phyloP scores from a whole-genome alignment of 2,797 vertebrate genomes.

The Anniella stebbinsi region DNA sequence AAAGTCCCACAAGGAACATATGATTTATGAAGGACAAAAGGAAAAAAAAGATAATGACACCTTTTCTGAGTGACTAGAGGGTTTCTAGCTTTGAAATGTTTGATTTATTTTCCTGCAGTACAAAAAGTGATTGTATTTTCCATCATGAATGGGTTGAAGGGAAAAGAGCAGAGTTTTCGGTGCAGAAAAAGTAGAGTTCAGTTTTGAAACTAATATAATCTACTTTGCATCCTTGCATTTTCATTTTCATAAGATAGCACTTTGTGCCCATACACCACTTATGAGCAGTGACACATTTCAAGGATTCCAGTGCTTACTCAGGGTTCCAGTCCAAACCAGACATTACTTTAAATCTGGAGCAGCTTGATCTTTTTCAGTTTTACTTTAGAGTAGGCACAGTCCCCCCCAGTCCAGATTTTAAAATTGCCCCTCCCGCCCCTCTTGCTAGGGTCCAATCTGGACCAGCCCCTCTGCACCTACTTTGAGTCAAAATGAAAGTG shows the following conservation, averaged over 20 bases:
- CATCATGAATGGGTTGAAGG: constrained; percentile 54
- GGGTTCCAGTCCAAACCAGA: too few species aligned
- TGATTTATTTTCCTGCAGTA: constrained; percentile 58
- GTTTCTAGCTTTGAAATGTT: constrained; percentile 54
- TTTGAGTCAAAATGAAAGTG: too few species aligned
- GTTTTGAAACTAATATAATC: constrained; percentile 7
- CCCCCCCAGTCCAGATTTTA: too few species aligned
- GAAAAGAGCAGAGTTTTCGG: constrained; percentile 39
- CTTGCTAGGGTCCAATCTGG: too few species aligned
- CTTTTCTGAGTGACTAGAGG: constrained; percentile 52
- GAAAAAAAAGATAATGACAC: background rate
- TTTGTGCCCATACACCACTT: too few species aligned
- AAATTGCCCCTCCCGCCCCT: too few species aligned
- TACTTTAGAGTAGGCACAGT: too few species aligned
- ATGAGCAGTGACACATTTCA: too few species aligned
- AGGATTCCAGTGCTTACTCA: too few species aligned
- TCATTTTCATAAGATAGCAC: background rate
- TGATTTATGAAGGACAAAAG: constrained; percentile 27
- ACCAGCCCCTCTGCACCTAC: too few species aligned
- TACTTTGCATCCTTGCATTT: constrained; percentile 6
- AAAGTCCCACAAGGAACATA: background rate
- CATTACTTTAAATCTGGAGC: too few species aligned
- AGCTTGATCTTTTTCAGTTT: too few species aligned
- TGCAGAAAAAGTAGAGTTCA: background rate
- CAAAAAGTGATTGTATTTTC: constrained; percentile 63